Evolutionary conservation across 2,888 invertebrate genomes (phyloP).

Genomic region (Oscheius sp.): DNA sequence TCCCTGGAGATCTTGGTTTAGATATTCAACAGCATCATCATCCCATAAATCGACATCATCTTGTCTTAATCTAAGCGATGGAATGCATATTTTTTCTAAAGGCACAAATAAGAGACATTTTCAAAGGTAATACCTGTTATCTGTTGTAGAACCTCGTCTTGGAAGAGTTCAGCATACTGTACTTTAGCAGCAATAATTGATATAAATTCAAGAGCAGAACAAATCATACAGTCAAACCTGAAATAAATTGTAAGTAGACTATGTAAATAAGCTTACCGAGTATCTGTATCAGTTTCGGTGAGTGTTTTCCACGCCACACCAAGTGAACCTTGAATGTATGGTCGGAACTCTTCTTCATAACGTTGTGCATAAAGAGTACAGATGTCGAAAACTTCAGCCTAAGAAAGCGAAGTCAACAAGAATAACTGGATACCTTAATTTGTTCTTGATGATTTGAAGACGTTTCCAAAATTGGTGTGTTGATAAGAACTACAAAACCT

Average conservation of each 20-base stretch:
- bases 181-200: constrained; percentile 91
- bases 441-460: neutral
- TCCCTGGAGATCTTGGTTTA: constrained; percentile 91
- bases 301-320: constrained; percentile 90
- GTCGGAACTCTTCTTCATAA: constrained; percentile 94
- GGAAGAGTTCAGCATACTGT: constrained; percentile 78
- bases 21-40: constrained; percentile 97
- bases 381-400: constrained; percentile 89
- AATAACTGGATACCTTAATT: neutral
- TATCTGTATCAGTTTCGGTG: constrained; percentile 72
- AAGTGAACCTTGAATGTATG: constrained; percentile 89
- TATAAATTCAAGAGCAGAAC: constrained; percentile 92
- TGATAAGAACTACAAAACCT: constrained; percentile 84
- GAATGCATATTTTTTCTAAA: constrained; percentile 92
- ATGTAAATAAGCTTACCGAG: constrained; percentile 37
- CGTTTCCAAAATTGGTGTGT: constrained; percentile 58
- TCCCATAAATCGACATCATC: constrained; percentile 96
- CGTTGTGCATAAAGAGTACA: constrained; percentile 91
- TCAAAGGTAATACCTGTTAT: constrained; percentile 58
- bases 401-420: neutral
- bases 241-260: neutral
- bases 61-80: constrained; percentile 93
- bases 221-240: constrained; percentile 77
- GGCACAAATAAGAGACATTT: constrained; percentile 34
- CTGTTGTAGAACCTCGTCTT: constrained; percentile 59